phyloP scores from a whole-genome alignment of 2,888 invertebrate species.

The Aporophyla lueneburgensis region DNA sequence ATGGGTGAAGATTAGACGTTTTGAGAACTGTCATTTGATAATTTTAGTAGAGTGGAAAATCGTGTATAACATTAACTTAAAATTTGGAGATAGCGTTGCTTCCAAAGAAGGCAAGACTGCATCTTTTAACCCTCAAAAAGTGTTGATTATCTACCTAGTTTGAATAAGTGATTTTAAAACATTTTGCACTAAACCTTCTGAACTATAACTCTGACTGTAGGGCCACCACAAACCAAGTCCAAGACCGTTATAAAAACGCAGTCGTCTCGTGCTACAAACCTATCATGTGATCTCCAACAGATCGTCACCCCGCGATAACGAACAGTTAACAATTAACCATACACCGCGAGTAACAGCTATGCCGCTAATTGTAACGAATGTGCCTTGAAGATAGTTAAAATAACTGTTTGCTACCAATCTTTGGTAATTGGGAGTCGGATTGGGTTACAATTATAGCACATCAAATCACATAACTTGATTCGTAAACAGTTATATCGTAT shows the following conservation, averaged over 20 bases:
- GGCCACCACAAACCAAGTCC: background rate
- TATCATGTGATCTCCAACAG: slow-evolving; percentile 52
- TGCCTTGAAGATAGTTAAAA: slow-evolving; percentile 46
- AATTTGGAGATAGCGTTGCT: background rate
- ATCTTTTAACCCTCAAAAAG: background rate
- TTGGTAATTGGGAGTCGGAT: slow-evolving; percentile 30
- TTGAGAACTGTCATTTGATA: background rate
- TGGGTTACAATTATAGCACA: slow-evolving; percentile 43
- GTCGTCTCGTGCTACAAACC: slow-evolving; percentile 41
- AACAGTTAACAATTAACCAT: slow-evolving; percentile 62
- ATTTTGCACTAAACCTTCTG: background rate
- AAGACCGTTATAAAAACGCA: slow-evolving; percentile 59
- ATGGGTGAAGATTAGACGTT: background rate
- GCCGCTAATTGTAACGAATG: slow-evolving; percentile 53
- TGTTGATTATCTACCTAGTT: background rate
- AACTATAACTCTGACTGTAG: background rate
- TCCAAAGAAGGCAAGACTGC: background rate
- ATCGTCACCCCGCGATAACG: slow-evolving; percentile 54
- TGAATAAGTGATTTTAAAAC: background rate
- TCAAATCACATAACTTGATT: slow-evolving; percentile 36
- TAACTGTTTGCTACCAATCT: slow-evolving; percentile 54
- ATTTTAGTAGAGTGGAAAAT: too few species aligned
- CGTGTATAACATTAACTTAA: too few species aligned
- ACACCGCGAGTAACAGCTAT: slow-evolving; percentile 40
- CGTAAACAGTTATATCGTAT: slow-evolving; percentile 27